phyloP scores from a whole-genome alignment of 2,888 invertebrate genomes.

The Stomorhina lunata region DNA sequence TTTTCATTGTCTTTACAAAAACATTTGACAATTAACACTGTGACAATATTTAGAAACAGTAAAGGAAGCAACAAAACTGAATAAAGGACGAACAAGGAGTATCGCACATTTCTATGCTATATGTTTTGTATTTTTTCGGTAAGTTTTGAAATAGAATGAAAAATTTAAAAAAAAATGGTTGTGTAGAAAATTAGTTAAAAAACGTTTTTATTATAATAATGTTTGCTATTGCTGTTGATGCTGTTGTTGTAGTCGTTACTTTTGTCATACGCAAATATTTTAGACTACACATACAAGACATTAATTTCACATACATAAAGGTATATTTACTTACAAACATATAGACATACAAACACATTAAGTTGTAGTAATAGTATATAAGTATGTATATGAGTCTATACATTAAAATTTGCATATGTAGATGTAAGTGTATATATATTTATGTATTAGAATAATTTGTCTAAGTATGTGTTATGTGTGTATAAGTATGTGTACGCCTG shows the following conservation, averaged over 20 bases:
- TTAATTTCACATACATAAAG: slow-evolving; percentile 29
- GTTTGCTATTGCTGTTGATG: slow-evolving; percentile 24
- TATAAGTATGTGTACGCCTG: slow-evolving; percentile 17
- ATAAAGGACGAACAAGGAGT: slow-evolving; percentile 47
- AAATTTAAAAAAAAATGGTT: slow-evolving; percentile 67
- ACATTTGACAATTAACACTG: slow-evolving; percentile 60
- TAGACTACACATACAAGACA: slow-evolving; percentile 30
- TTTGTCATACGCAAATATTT: slow-evolving; percentile 62
- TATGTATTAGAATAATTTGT: slow-evolving; percentile 32
- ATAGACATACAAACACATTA: slow-evolving; percentile 27
- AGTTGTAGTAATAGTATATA: slow-evolving; percentile 22
- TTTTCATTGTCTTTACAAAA: no score
- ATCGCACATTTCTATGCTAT: slow-evolving; percentile 43
- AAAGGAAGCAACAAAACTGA: slow-evolving; percentile 32
- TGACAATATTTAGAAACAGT: slow-evolving; percentile 43
- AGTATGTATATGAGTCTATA: slow-evolving; percentile 33
- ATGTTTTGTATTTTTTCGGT: slow-evolving; percentile 27
- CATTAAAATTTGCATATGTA: slow-evolving; percentile 57
- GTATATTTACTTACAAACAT: slow-evolving; percentile 36
- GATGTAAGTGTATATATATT: background rate
- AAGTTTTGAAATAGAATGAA: slow-evolving; percentile 50
- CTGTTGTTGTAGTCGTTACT: slow-evolving; percentile 33
- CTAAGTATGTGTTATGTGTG: slow-evolving; percentile 3
- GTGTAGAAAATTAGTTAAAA: slow-evolving; percentile 79
- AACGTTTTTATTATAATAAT: slow-evolving; percentile 71